Evolutionary conservation across 2,888 invertebrate genomes (phyloP), one percentile per base, ranked within the genome.

Genomic region (Dicyrtoma fusca): DNA sequence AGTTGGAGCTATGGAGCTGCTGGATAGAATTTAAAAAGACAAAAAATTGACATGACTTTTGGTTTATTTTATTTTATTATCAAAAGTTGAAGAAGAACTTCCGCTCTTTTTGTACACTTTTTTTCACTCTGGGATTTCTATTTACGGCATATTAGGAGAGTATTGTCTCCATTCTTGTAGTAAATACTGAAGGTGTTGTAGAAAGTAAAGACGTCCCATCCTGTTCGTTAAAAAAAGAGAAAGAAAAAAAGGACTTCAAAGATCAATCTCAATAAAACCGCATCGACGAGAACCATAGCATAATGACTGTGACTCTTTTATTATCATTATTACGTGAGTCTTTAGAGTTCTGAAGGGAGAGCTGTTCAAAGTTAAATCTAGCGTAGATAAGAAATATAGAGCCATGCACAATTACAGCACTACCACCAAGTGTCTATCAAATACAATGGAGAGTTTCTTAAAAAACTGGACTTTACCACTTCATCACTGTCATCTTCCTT

Each of bases 231-330:
- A 57, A 57, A 26, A 34, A 21, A 34, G n/a, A 34, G 23, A 57
- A 62, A 19, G 44, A 53, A 47, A 44, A 64, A 64, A 51, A 65
- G 51, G 19, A 68, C 66, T 55, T 55, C 44, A 68, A 55, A 68
- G 66, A 68, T 68, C 66, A 55, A 68, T 68, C 66, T 68, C 53
- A 53, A 68, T 55, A 49, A 68, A 68, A 68, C 66, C 66, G 66
- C 66, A 68, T n/a, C 26, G 44, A 17, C 17, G 55, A 26, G 55
- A 66, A 49, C 26, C 63, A 44, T 47, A 23, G 63, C 34, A 14
- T 59, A 59, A 59, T 59, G 34, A 34, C 34, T 34, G 3, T 34
- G 34, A 34, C 8, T 34, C 34, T 34, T 34, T 34, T 5, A 5
- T 34, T 8, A 34, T 34, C 34, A 3, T 5, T 3, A 34, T 5